phyloP scores from a whole-genome alignment of 2,888 invertebrate genomes.

The Liodrosophila aerea region DNA sequence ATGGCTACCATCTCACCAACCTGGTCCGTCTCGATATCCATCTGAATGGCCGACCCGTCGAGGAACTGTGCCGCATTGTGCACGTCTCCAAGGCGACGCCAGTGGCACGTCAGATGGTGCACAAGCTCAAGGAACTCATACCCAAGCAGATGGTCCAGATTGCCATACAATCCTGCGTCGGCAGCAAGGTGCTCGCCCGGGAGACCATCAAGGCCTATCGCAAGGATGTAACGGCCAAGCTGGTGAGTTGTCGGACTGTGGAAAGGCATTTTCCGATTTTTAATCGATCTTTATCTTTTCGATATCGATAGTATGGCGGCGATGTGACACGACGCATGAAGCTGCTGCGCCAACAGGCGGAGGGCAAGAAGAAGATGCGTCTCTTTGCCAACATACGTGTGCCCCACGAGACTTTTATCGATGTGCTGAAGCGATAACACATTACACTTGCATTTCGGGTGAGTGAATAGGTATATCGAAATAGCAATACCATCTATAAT shows the following conservation, averaged over 20 bases:
- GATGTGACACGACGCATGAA: conserved; percentile 95
- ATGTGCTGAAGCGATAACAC: conserved; percentile 89
- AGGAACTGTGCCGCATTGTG: conserved; percentile 92
- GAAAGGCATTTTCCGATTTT: not conserved
- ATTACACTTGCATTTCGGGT: not conserved
- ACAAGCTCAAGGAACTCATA: conserved; percentile 91
- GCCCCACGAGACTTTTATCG: conserved; percentile 96
- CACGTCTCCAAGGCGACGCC: conserved; percentile 87
- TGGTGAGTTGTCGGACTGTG: conserved; percentile 85
- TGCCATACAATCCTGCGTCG: conserved; percentile 92
- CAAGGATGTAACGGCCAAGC: conserved; percentile 96
- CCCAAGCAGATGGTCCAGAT: conserved; percentile 95
- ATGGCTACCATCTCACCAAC: conserved; percentile 90
- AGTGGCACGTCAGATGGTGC: conserved; percentile 87
- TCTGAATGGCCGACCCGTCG: conserved; percentile 90
- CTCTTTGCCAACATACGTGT: conserved; percentile 95
- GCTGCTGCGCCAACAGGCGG: conserved; percentile 92
- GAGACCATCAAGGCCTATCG: conserved; percentile 93
- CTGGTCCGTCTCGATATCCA: conserved; percentile 89
- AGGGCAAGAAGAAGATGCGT: conserved; percentile 96
- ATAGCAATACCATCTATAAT: too few relatives aligned
- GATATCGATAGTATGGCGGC: conserved; percentile 90
- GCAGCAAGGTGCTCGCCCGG: conserved; percentile 90
- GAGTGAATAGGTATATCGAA: too few relatives aligned
- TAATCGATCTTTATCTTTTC: not conserved